Base-by-base conservation (phyloP, 2,797 vertebrate species). In the Microctenopoma lineatum region DNA sequence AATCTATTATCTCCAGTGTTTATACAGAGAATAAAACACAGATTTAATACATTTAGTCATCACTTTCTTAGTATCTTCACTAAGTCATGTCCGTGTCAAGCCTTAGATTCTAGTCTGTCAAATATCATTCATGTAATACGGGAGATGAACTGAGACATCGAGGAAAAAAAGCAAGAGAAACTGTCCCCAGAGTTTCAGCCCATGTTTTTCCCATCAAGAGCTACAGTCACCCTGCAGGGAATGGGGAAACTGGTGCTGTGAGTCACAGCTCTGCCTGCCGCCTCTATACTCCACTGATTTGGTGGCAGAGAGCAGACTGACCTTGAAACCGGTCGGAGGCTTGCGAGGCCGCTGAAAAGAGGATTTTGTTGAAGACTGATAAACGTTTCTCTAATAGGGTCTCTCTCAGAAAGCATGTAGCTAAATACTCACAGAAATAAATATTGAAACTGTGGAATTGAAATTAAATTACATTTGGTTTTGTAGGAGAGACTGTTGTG, bases 281-380 rank as follows among this genome's bases (percentile, higher is more conserved):
- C 50, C 53, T 57, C 62, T 25, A 61, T 27, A 25, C 41, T 66
- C 47, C 13, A 39, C 27, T 71, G 56, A 60, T 62, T 59, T 53
- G 39, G 38, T 47, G 25, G 50, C 54, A 50, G 16, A 63, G 27
- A 60, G 63, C 36, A 46, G 18, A 52, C 54, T 72, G 74, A 81
- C 77, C 68, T 79, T 86, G 80, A 77, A 68, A 32, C 15, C 34
- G 67, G 59, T 38, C 71, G 59, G 48, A 46, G 53, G 36, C 38
- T 46, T 42, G 27, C 41, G 8, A 25, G 29, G 39, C 1, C 48
- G 48, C 15, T 45, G 12, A 55, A 50, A 66, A 41, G 18, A 50
- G 4, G 4, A 38, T 61, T 57, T 39, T 51, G 42, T 48, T 66
- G 18, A 54, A 65, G 70, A 52, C 56, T 38, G 4, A 8, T 14